phyloP scores from a whole-genome alignment of 64 coral and sea anemone genomes.

The Acropora yongei region DNA sequence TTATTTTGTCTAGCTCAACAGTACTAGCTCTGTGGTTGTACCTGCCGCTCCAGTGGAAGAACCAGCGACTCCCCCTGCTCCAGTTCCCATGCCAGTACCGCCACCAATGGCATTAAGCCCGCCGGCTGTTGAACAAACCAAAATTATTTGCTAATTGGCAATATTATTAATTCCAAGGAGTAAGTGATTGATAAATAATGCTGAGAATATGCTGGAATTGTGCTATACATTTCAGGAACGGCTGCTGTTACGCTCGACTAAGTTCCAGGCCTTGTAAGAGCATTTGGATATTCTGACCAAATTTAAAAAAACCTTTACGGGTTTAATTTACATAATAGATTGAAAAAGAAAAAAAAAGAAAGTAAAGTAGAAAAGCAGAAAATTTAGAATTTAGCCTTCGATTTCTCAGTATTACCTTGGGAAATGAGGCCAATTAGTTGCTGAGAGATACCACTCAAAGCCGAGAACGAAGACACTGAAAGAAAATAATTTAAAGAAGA shows the following conservation, averaged over 20 bases:
- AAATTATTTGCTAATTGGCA: not conserved
- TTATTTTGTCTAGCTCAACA: too few relatives aligned
- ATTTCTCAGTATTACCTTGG: not conserved
- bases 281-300: too few relatives aligned
- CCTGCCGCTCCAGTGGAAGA: not conserved
- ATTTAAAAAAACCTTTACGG: too few relatives aligned
- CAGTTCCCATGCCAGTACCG: not conserved
- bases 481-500: conserved; percentile 51
- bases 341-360: too few relatives aligned
- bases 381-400: too few relatives aligned
- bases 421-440: conserved; percentile 46
- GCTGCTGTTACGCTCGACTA: too few relatives aligned
- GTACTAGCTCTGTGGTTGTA: not conserved
- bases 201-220: too few relatives aligned
- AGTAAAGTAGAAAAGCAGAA: too few relatives aligned
- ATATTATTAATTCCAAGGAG: not conserved
- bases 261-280: too few relatives aligned
- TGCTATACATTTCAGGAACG: too few relatives aligned
- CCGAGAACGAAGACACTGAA: conserved; percentile 26
- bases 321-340: too few relatives aligned
- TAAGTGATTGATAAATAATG: not conserved
- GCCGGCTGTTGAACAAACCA: not conserved
- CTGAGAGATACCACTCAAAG: conserved; percentile 44
- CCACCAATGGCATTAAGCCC: not conserved
- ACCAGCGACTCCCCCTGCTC: not conserved